phyloP scores from a whole-genome alignment of 2,113 vertebrate genomes.

The Leptobrachium ailaonicum region DNA sequence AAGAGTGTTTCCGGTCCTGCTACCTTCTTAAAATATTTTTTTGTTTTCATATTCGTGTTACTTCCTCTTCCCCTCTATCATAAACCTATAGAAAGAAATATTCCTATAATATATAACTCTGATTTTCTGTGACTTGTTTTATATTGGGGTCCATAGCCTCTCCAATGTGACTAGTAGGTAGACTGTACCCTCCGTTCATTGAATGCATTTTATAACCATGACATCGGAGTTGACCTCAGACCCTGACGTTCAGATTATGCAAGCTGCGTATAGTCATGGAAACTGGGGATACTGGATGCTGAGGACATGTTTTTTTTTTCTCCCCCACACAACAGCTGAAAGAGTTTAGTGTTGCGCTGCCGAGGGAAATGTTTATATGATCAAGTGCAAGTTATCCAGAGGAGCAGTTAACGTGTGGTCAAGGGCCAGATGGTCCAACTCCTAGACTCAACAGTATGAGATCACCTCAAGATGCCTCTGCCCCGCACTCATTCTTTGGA shows the following conservation, averaged over 20 bases:
- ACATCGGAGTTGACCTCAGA: slow-evolving; percentile 20
- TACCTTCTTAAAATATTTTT: too few species aligned
- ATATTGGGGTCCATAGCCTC: too few species aligned
- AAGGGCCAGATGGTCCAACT: neutral
- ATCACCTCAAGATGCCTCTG: neutral
- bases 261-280: neutral
- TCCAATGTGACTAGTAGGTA: too few species aligned
- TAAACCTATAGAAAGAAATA: too few species aligned
- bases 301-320: slow-evolving; percentile 1
- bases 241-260: neutral
- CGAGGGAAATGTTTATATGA: neutral
- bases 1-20: too few species aligned
- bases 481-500: too few species aligned
- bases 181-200: too few species aligned
- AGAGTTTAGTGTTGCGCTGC: neutral
- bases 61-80: too few species aligned
- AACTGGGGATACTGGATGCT: neutral
- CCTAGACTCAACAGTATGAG: neutral
- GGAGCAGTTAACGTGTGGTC: neutral
- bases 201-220: slow-evolving; percentile 4
- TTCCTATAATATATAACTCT: too few species aligned
- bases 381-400: neutral
- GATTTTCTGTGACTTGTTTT: too few species aligned
- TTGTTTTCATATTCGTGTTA: too few species aligned
- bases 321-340: slow-evolving; percentile 11